Evolutionary conservation across 2,113 vertebrate genomes (phyloP).

Genomic region (Sula dactylatra): DNA sequence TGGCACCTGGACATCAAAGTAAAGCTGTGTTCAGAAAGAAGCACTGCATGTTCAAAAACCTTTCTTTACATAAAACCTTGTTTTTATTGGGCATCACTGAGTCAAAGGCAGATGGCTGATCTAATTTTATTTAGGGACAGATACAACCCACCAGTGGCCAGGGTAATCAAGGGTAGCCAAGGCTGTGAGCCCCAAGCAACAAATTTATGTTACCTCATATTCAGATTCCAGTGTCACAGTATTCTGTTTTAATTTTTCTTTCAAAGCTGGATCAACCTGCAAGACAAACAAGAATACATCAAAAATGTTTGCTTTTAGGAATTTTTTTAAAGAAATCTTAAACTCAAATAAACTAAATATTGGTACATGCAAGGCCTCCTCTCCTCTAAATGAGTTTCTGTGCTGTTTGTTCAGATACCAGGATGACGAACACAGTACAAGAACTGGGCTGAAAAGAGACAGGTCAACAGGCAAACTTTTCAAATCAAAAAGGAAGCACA

Average conservation of each 20-base stretch:
- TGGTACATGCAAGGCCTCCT: background rate
- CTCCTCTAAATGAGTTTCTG: background rate
- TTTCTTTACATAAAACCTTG: constrained; percentile 46
- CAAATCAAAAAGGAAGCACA: background rate
- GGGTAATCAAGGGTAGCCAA: constrained; percentile 40
- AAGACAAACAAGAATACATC: constrained; percentile 39
- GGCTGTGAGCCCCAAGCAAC: constrained; percentile 15
- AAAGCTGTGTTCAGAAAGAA: constrained; percentile 25
- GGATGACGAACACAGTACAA: background rate
- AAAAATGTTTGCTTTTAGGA: background rate
- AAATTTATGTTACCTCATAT: constrained; percentile 81
- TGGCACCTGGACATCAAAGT: constrained; percentile 16
- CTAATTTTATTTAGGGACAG: constrained; percentile 65
- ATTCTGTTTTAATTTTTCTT: constrained; percentile 77
- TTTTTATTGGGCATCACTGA: constrained; percentile 42
- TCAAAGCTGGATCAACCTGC: constrained; percentile 83
- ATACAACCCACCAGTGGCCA: constrained; percentile 12
- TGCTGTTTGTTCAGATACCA: background rate
- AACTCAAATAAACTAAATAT: background rate
- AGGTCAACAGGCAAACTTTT: background rate
- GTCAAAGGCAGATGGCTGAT: constrained; percentile 47
- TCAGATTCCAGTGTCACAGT: constrained; percentile 85
- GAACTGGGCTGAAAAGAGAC: background rate
- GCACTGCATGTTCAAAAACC: background rate
- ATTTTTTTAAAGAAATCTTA: background rate